These are phyloP conservation scores for Girardinus metallicus DNA, from an alignment of 2,797 vertebrate genomes.

Conservation along the genomic window DNA sequence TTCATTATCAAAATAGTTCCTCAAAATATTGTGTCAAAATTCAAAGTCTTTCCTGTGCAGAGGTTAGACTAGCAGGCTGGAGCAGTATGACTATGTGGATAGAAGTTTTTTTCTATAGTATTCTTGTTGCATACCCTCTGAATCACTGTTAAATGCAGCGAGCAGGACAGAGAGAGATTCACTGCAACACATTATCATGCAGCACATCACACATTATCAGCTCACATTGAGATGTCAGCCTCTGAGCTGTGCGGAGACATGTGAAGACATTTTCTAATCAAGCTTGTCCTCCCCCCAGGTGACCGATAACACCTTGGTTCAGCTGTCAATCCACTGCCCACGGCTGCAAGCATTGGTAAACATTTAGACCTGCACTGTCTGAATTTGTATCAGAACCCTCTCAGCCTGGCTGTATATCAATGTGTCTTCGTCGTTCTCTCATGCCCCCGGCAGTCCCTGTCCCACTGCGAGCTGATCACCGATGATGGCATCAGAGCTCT, in stretches of 20 bases:
- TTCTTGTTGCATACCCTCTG: constrained; percentile 3
- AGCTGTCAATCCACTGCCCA: constrained; percentile 92
- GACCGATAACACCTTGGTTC: constrained; percentile 91
- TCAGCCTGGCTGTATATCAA: not conserved
- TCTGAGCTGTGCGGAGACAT: constrained; percentile 18
- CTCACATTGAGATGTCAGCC: not conserved
- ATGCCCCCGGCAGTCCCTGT: constrained; percentile 83
- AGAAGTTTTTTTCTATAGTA: constrained; percentile 9
- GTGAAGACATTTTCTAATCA: constrained; percentile 34
- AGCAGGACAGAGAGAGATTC: constrained; percentile 1
- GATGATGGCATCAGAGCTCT: constrained; percentile 92
- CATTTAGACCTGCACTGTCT: constrained; percentile 26
- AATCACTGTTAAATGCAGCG: constrained; percentile 21
- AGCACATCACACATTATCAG: constrained; percentile 7
- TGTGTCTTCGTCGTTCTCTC: constrained; percentile 7
- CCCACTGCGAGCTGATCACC: constrained; percentile 93
- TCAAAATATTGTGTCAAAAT: too few relatives aligned
- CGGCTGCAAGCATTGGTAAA: constrained; percentile 90
- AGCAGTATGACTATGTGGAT: constrained; percentile 17
- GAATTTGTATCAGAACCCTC: constrained; percentile 22
- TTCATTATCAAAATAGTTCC: too few relatives aligned
- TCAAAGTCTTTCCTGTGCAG: not conserved
- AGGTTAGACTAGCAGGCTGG: constrained; percentile 14
- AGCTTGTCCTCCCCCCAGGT: constrained; percentile 77
- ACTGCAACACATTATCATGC: constrained; percentile 15